Evolutionary conservation across 2,113 vertebrate genomes (phyloP).

Genomic region (Chionodraco myersi): DNA sequence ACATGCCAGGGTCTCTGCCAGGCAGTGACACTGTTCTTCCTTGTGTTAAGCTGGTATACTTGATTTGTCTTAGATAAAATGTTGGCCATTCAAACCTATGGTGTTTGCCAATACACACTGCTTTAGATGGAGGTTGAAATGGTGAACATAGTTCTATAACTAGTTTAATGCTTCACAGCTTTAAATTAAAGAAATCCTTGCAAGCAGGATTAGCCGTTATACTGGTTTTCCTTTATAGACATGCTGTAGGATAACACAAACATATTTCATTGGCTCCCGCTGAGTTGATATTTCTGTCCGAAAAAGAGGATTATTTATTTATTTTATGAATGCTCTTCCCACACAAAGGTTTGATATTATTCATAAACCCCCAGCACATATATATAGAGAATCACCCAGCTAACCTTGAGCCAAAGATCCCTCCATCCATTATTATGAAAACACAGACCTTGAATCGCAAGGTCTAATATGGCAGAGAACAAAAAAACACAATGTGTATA

Average conservation of each 20-base stretch:
- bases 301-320: conserved; percentile 23
- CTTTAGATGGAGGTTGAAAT: conserved; percentile 15
- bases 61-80: conserved; percentile 50
- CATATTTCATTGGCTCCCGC: conserved; percentile 14
- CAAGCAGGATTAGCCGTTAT: conserved; percentile 19
- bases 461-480: background rate
- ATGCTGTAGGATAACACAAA: conserved; percentile 35
- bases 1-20: conserved; percentile 40
- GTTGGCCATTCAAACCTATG: conserved; percentile 27
- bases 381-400: background rate
- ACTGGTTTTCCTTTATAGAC: conserved; percentile 5
- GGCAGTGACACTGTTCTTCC: conserved; percentile 37
- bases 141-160: conserved; percentile 44
- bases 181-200: conserved; percentile 37
- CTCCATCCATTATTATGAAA: background rate
- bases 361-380: background rate
- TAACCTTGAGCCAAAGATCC: background rate
- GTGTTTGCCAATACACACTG: conserved; percentile 31
- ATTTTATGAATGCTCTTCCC: conserved; percentile 12
- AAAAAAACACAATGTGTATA: background rate
- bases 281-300: conserved; percentile 28
- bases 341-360: conserved; percentile 25
- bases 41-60: conserved; percentile 39
- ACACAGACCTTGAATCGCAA: background rate
- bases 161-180: conserved; percentile 22